Base-by-base conservation (phyloP, 2,113 vertebrate genomes). In the Ancistrus triradiatus region DNA sequence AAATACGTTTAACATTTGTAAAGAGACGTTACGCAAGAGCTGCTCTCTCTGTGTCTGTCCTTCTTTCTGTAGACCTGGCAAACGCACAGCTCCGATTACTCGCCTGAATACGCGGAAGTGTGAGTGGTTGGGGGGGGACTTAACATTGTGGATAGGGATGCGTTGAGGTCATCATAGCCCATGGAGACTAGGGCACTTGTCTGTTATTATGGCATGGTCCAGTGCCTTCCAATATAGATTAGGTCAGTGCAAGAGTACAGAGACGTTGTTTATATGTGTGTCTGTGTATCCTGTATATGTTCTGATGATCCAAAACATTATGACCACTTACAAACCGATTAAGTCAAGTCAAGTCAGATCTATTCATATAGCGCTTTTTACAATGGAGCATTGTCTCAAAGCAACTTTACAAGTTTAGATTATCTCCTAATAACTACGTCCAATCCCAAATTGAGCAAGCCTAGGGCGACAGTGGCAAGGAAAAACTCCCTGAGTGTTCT, bases 11-110 rank as follows among this genome's bases (percentile, higher is more conserved):
- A 61, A 62, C 63, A 66, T 63, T 72, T 63, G 81, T 81, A 80
- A 82, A 78, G 77, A 79, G 83, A 83, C 77, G 77, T 88, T 85
- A 84, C 71, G 74, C 77, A 86, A 86, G 74, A 57, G 38, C 38
- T 64, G 63, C 62, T 9, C 33, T 76, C 52, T 65, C 22, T 64
- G 42, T 57, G 25, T 55, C 25, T 42, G 33, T 58, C 15, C 13
- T 38, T 28, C 25, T 15, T 37, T 22, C 25, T 44, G 58, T 66
- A 51, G 74, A 64, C 49, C 66, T 81, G 78, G 79, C 78, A 81
- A 60, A 75, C 65, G 75, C 66, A 77, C 67, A 72, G 59, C 38
- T 48, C 69, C 50, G 69, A 82, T 86, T 74, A 79, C 64, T 73
- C 10, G 63, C 74, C 49, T 28, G 33, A 44, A 61, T 55, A 65